phyloP scores from a whole-genome alignment of 2,113 vertebrate genomes.

The Chelonoidis abingdonii region DNA sequence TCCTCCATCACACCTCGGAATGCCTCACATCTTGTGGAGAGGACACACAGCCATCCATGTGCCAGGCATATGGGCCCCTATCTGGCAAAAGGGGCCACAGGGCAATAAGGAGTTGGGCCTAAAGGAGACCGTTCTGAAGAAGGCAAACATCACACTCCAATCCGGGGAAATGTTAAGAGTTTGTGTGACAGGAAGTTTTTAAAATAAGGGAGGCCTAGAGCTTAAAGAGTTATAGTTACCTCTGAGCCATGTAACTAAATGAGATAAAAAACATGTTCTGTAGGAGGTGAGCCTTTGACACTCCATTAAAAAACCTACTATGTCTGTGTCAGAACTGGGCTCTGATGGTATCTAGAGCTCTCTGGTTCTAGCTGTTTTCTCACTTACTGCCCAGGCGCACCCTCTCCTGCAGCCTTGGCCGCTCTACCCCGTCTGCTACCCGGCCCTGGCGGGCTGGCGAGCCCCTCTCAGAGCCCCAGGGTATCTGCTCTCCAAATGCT shows the following conservation, averaged over 20 bases:
- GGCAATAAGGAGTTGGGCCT: background rate
- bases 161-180: background rate
- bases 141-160: background rate
- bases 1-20: background rate
- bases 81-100: background rate
- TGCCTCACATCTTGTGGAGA: background rate
- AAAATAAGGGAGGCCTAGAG: background rate
- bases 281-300: slow-evolving; percentile 30
- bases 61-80: background rate
- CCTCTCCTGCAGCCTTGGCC: no score
- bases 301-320: background rate
- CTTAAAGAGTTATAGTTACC: background rate
- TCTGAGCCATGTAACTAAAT: background rate
- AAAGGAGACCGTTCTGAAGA: background rate
- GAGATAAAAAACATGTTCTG: background rate
- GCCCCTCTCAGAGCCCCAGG: no score
- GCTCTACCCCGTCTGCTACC: no score
- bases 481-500: no score
- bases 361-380: slow-evolving; percentile 44
- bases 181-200: background rate
- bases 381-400: background rate
- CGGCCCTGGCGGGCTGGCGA: no score
- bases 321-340: background rate
- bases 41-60: background rate
- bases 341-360: slow-evolving; percentile 22